Base-by-base conservation (phyloP, 2,113 vertebrate genomes). In the Xiphophorus hellerii region DNA sequence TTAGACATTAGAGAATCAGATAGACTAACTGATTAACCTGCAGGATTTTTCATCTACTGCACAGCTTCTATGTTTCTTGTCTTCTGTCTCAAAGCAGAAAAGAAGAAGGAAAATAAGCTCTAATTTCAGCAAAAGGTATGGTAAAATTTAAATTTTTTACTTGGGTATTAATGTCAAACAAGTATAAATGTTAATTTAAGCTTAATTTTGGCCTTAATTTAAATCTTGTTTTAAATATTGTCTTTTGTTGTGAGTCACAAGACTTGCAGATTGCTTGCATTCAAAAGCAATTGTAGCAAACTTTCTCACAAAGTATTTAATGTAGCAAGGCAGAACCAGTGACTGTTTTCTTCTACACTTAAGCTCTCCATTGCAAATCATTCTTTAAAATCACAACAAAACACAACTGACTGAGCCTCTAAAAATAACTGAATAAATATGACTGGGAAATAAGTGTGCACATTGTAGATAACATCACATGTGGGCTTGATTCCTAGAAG, bases 1-100 rank as follows among this genome's bases (percentile, higher is more conserved):
- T 79, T 65, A 31, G 44, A 44, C 78, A 88, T 78, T 80, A 65
- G 44, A 82, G 71, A 74, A 61, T 58, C 48, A 28, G 69, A 15
- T 37, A 10, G 35, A 65, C 76, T 66, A 39, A 58, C 54, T 39
- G 27, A 77, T 84, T 74, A 27, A 84, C 66, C 33, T 25, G 64
- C 44, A 33, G 78, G 80, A 71, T 72, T 78, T 78, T 66, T 77
- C 70, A 61, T 48, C 17, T 65, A 31, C 66, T 33, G 39, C 17
- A 15, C 54, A 54, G 66, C 70, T 61, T 74, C 20, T 51, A 69
- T 44, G 51, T 68, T 4, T 77, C 60, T 76, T 73, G 66, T 60
- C 64, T 39, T 77, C 63, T 73, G 44, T 25, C 25, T 39, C 4
- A 63, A 66, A 28, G 37, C 63, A 31, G 60, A 29, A 69, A 58